Evolutionary conservation across 2,797 vertebrate species (phyloP), one percentile per base, ranked within the genome.

Genomic region (Nyctalus aviator): DNA sequence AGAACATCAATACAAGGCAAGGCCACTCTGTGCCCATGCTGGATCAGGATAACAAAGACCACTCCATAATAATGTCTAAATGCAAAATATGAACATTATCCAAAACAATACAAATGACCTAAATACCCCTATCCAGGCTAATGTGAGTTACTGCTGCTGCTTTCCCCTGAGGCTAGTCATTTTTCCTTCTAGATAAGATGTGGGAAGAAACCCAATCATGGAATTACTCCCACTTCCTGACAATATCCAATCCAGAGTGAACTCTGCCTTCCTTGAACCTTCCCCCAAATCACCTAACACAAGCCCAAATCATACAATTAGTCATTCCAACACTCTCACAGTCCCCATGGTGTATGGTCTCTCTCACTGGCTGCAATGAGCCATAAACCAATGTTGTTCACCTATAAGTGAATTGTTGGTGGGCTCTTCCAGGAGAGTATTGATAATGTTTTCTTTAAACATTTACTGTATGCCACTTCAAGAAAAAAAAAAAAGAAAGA

Each of bases 61-160:
- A 62, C 2, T 87, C 76, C 25, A 50, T 37, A 91, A 76, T 50
- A 48, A 93, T 15, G 30, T 69, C 27, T 32, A 30, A 57, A 73
- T 17, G 84, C 8, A 73, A 66, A 82, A 10, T 8, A 6, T 17
- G 55, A 94, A 41, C 13, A 20, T 71, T 72, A 17, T 32, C 27
- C 15, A 55, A 86, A 69, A 37, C 3, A 92, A 25, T 50, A 89
- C 79, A 96, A 77, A 69, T 77, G 30, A 68, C 37, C 14, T 6
- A 21, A 50, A 18, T 14, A 1, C 17, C 5, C 3, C 18, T 14
- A 0, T 11, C 44, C 78, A 55, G 14, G 62, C 41, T 81, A 41
- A 30, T 17, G 15, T 13, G 62, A 75, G 59, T 71, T 46, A 73
- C 27, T 32, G 44, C 23, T 77, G n/a, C 46, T 23, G 14, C 77